Evolutionary conservation across 2,888 invertebrate species (phyloP).

Genomic region (Merodon equestris): DNA sequence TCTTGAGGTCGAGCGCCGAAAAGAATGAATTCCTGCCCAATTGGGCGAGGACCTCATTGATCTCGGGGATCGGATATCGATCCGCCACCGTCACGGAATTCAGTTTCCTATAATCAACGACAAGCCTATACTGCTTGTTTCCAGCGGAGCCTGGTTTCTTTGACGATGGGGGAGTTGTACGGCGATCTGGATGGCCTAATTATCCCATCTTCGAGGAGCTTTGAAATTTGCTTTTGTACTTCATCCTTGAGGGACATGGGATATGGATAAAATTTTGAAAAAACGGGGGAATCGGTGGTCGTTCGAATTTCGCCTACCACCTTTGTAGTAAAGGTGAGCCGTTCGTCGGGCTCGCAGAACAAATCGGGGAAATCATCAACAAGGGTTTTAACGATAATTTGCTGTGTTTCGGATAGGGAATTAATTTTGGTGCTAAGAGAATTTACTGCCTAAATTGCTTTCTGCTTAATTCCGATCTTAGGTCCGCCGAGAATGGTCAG

Average conservation of each 20-base stretch:
- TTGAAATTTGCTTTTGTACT: neutral
- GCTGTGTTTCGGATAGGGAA: neutral
- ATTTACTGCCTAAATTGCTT: slow-evolving; percentile 6
- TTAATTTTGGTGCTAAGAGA: neutral
- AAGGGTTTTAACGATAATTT: neutral
- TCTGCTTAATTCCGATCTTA: slow-evolving; percentile 11
- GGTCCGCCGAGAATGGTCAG: slow-evolving; percentile 15
- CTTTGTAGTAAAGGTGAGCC: slow-evolving; percentile 1
- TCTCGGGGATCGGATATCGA: neutral
- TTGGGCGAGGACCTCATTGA: slow-evolving; percentile 14
- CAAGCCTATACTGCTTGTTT: slow-evolving; percentile 18
- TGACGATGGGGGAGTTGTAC: slow-evolving; percentile 1
- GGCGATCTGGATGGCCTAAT: slow-evolving; percentile 1
- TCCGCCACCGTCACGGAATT: slow-evolving; percentile 34
- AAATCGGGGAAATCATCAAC: slow-evolving; percentile 15
- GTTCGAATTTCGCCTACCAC: slow-evolving; percentile 2
- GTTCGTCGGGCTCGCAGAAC: slow-evolving; percentile 6
- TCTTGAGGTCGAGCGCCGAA: slow-evolving; percentile 3
- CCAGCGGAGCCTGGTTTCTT: neutral
- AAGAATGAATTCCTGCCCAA: neutral
- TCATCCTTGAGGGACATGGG: neutral
- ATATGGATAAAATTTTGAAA: slow-evolving; percentile 3
- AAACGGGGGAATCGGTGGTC: neutral
- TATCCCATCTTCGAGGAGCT: slow-evolving; percentile 1
- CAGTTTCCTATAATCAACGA: slow-evolving; percentile 23